Base-by-base conservation (phyloP, 2,113 vertebrate genomes). In the Ptychochromis oligacanthus region DNA sequence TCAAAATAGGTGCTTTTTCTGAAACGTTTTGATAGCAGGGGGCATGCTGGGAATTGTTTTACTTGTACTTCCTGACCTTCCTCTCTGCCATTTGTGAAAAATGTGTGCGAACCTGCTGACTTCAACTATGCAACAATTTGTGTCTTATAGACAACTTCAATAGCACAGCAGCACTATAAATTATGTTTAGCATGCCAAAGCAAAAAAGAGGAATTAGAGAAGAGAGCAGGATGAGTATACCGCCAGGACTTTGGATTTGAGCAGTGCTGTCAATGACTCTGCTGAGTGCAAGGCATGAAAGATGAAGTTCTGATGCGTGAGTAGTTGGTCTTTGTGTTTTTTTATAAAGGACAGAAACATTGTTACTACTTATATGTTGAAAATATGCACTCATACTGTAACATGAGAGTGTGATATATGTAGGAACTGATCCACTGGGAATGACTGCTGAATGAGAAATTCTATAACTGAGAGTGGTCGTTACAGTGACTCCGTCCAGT, bases 141-240 rank as follows among this genome's bases (percentile, higher is more conserved):
- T 43, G 40, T 43, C 11, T 13, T 43, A 43, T 43, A 13, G 40
- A 43, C 10, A 12, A 43, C 10, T 43, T 43, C 3, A 12, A 10
- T 43, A n/a, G 61, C 22, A 2, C 52, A 55, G 52, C 52, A n/a
- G 52, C 52, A 55, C 11, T n/a, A n/a, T n/a, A 55, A 55, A 40
- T 64, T 64, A 36, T 40, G 34, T 64, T 64, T 40, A 55, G 61
- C 61, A 65, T 24, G 20, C 20, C n/a, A 43, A 65, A 65, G 61
- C 61, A 65, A 65, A 43, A 65, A 65, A 65, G 62, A 65, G 62
- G 62, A 65, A 43, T 36, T 36, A 65, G 22, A 43, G 62, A 65
- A 24, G 62, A 17, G 36, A 65, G 61, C n/a, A 43, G 61, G 36
- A 13, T 6, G 36, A 65, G 61, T n/a, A 65, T n/a, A 65, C n/a